phyloP scores from a whole-genome alignment of 2,797 vertebrate species.

The Tiaroga cobitis region DNA sequence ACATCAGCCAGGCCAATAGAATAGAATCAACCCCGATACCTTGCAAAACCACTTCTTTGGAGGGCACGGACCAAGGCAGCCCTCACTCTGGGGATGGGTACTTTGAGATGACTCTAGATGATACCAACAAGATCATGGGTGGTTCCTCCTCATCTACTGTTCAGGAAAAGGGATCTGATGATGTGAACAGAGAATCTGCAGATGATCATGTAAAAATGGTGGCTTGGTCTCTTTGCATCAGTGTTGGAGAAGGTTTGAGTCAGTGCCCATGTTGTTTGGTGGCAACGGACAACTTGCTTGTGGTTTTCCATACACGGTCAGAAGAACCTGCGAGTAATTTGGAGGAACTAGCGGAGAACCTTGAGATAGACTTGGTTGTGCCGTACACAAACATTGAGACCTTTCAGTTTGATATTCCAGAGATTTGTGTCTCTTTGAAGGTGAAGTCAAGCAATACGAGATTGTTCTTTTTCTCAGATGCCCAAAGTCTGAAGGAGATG shows the following conservation, averaged over 20 bases:
- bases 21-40: conserved; percentile 50
- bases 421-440: conserved; percentile 84
- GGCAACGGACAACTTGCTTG: conserved; percentile 79
- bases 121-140: conserved; percentile 74
- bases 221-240: conserved; percentile 88
- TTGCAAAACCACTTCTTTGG: conserved; percentile 29
- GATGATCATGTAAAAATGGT: conserved; percentile 76
- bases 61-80: conserved; percentile 61
- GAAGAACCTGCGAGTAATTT: conserved; percentile 73
- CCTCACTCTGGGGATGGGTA: conserved; percentile 86
- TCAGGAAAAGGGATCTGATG: conserved; percentile 48
- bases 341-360: conserved; percentile 76
- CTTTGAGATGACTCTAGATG: conserved; percentile 93
- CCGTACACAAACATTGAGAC: conserved; percentile 80
- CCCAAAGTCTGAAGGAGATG: conserved; percentile 81
- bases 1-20: conserved; percentile 75
- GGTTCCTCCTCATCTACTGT: conserved; percentile 70
- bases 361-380: conserved; percentile 80
- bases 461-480: conserved; percentile 85
- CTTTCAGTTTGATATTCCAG: conserved; percentile 81
- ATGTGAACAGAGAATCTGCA: conserved; percentile 56
- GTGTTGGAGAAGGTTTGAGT: conserved; percentile 76
- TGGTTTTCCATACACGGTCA: conserved; percentile 79
- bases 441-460: conserved; percentile 69
- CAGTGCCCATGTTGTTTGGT: conserved; percentile 87